Percentiles rank a stretch among this genome's conserved stretches.
Evolutionary conservation across 2,888 invertebrate species (phyloP).

Genomic region (Lumbricus terrestris): DNA sequence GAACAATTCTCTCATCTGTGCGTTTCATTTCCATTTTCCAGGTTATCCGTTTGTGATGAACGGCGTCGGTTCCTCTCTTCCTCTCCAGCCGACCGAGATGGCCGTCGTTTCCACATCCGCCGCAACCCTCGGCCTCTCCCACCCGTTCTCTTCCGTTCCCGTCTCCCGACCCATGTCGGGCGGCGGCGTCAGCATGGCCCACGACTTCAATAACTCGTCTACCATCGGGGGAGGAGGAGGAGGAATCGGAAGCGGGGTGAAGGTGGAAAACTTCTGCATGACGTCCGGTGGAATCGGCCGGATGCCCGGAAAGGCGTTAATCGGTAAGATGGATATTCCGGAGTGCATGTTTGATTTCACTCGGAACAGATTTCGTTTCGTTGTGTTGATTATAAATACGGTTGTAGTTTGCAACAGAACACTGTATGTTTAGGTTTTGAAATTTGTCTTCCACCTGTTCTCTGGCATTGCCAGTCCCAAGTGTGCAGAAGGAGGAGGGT

Average conservation of each 20-base stretch:
- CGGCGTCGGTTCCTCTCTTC: neutral
- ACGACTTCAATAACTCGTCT: neutral
- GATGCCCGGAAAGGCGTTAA: slow-evolving; percentile 11
- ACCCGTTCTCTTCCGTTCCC: neutral
- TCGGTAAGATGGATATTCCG: neutral
- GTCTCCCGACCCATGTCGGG: neutral
- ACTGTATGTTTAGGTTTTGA: no score
- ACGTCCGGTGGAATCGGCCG: neutral
- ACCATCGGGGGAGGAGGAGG: neutral
- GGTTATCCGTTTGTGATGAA: neutral
- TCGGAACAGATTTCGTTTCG: no score
- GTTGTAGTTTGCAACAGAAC: no score
- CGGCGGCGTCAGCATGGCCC: neutral
- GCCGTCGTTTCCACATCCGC: neutral
- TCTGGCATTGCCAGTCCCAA: no score
- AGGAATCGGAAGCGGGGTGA: neutral
- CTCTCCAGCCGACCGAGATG: neutral
- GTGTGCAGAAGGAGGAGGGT: no score
- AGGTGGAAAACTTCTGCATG: neutral
- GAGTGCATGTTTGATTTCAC: neutral
- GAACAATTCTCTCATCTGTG: no score
- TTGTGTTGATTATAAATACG: no score
- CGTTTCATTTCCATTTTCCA: neutral
- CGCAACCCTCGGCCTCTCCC: neutral
- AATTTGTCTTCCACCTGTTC: no score